A percentile compares a stretch with the other conserved stretches of the same genome.
These are phyloP conservation scores for Lepidotrigona ventralis DNA, from an alignment of 1,140 invertebrate genomes.

Conservation along the genomic window DNA sequence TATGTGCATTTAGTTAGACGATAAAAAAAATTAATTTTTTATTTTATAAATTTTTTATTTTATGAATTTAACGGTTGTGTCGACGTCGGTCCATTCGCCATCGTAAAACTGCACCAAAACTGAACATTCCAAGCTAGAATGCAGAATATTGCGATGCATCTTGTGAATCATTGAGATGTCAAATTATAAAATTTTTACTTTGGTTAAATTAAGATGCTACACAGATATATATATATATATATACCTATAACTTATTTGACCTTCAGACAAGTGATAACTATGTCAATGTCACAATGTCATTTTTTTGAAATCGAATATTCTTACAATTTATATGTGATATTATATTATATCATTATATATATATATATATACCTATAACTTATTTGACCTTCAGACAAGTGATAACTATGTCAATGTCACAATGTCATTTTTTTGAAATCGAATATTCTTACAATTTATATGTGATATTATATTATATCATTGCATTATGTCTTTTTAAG, in stretches of 20 bases:
- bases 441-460: not conserved
- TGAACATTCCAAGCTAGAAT: not conserved
- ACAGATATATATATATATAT: not conserved
- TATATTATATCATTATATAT: not conserved
- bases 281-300: constrained; percentile 14
- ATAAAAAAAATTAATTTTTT: not conserved
- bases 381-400: constrained; percentile 21
- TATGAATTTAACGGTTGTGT: not conserved
- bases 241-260: not conserved
- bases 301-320: not conserved
- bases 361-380: not conserved
- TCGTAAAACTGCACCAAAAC: not conserved
- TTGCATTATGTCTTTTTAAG: not conserved
- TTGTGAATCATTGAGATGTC: not conserved
- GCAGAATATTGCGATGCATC: not conserved
- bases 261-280: constrained; percentile 2
- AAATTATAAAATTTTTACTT: not conserved
- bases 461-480: not conserved
- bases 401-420: constrained; percentile 26
- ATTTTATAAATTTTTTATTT: not conserved
- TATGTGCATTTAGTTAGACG: not conserved
- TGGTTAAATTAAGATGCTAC: not conserved
- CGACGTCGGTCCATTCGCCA: not conserved
- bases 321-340: not conserved
- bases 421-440: not conserved